Conservation (phyloP, 2,113 vertebrate species). For the Takifugu bimaculatus region DNA sequence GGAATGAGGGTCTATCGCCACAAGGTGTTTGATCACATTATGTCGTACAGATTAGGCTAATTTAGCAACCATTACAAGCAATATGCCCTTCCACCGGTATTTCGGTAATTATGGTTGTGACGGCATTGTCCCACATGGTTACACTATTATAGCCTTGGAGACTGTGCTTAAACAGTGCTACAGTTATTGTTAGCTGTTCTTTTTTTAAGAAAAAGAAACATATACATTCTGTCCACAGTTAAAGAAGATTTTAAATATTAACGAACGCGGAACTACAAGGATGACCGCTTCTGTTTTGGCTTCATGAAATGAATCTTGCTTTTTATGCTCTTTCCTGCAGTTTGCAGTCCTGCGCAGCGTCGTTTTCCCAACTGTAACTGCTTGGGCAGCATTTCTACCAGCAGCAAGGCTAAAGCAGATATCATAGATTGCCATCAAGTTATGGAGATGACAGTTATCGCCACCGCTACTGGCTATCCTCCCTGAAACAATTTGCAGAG, state of each 20-base stretch:
- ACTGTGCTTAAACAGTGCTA: constrained; percentile 37
- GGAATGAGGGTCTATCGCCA: constrained; percentile 41
- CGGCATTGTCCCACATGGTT: constrained; percentile 42
- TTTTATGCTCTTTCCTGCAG: neutral
- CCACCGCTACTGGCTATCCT: constrained; percentile 55
- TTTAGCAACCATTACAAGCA: constrained; percentile 53
- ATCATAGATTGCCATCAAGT: constrained; percentile 52
- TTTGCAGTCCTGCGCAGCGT: constrained; percentile 29
- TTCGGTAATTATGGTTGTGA: constrained; percentile 52
- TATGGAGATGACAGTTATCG: constrained; percentile 65
- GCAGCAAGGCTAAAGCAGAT: constrained; percentile 38
- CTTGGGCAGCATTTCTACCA: constrained; percentile 20
- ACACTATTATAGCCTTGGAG: constrained; percentile 35
- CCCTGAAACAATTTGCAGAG: constrained; percentile 57
- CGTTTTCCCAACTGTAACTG: constrained; percentile 23
- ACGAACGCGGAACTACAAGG: no score
- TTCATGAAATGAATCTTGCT: no score
- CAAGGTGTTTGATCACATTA: constrained; percentile 54
- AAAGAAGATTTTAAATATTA: no score
- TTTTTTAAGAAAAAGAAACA: neutral
- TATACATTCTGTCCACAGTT: neutral
- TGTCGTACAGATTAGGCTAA: constrained; percentile 52
- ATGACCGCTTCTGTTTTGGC: no score
- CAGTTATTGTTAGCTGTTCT: constrained; percentile 21
- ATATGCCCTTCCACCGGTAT: constrained; percentile 49